These are phyloP conservation scores for Oceanodroma leucorhoa DNA, from an alignment of 2,797 vertebrate genomes.

Conservation along the genomic window DNA sequence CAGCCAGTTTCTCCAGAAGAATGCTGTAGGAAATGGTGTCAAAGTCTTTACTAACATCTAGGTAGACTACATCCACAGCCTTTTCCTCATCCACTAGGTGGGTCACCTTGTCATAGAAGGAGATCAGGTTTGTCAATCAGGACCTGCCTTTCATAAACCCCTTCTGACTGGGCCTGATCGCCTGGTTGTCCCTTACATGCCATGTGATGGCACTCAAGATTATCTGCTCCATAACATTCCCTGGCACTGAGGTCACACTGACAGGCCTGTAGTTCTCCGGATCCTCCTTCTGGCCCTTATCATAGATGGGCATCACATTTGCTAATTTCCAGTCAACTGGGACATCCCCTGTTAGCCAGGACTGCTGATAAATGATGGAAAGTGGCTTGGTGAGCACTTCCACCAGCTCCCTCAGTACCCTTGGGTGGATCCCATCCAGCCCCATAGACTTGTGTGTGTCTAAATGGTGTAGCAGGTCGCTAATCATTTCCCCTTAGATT, in stretches of 20 bases:
- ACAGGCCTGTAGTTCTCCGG: background rate
- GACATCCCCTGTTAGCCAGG: too few relatives aligned
- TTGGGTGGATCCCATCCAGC: background rate
- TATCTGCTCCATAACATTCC: background rate
- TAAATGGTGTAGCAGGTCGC: background rate
- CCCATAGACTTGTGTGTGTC: too few relatives aligned
- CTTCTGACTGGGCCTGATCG: background rate
- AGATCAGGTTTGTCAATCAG: background rate
- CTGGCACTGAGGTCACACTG: background rate
- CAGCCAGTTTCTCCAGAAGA: background rate
- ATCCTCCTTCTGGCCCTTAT: background rate
- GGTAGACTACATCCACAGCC: background rate
- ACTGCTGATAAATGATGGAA: background rate
- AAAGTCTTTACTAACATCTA: background rate
- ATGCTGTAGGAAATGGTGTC: background rate
- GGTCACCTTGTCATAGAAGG: background rate
- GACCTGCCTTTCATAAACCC: background rate
- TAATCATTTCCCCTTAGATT: background rate
- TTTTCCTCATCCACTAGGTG: background rate
- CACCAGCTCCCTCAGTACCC: background rate
- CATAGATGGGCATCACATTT: background rate
- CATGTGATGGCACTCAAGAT: background rate
- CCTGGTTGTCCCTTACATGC: background rate
- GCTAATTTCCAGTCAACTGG: background rate
- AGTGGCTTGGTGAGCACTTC: background rate